These are phyloP conservation scores for Neostethus bicornis DNA, from an alignment of 2,797 vertebrate species.

Conservation along the genomic window DNA sequence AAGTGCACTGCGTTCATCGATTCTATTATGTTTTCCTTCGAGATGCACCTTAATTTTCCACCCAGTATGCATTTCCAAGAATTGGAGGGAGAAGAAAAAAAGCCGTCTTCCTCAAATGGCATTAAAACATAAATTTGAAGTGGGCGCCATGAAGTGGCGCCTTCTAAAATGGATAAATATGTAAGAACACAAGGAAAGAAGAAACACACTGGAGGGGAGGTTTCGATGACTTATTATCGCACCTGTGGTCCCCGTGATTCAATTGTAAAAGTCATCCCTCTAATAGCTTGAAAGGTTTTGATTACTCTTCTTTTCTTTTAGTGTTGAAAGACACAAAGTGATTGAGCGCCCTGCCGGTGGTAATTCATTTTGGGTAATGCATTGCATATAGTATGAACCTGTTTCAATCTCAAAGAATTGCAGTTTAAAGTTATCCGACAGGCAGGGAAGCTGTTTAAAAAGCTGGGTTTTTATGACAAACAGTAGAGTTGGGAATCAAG, in stretches of 20 bases:
- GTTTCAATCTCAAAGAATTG: slow-evolving; percentile 93
- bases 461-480: slow-evolving; percentile 64
- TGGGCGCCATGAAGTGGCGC: slow-evolving; percentile 77
- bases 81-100: slow-evolving; percentile 62
- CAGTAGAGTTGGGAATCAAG: slow-evolving; percentile 29
- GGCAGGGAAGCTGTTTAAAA: slow-evolving; percentile 53
- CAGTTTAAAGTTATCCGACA: slow-evolving; percentile 93
- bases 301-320: slow-evolving; percentile 99
- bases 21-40: slow-evolving; percentile 85
- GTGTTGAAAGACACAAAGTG: slow-evolving; percentile 98
- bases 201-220: slow-evolving; percentile 93
- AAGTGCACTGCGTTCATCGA: slow-evolving; percentile 86
- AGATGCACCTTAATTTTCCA: slow-evolving; percentile 86
- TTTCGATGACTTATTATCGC: slow-evolving; percentile 99
- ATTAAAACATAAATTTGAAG: slow-evolving; percentile 84
- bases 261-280: slow-evolving; percentile 99
- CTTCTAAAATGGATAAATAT: slow-evolving; percentile 96
- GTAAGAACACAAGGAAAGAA: slow-evolving; percentile 94
- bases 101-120: slow-evolving; percentile 75
- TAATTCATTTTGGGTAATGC: slow-evolving; percentile 99
- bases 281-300: slow-evolving; percentile 99
- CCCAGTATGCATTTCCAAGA: slow-evolving; percentile 81
- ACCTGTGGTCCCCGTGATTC: slow-evolving; percentile 99
- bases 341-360: slow-evolving; percentile 96
- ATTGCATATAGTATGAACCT: slow-evolving; percentile 95